phyloP scores from a whole-genome alignment of 2,888 invertebrate genomes.

The Pharmacophagus antenor region DNA sequence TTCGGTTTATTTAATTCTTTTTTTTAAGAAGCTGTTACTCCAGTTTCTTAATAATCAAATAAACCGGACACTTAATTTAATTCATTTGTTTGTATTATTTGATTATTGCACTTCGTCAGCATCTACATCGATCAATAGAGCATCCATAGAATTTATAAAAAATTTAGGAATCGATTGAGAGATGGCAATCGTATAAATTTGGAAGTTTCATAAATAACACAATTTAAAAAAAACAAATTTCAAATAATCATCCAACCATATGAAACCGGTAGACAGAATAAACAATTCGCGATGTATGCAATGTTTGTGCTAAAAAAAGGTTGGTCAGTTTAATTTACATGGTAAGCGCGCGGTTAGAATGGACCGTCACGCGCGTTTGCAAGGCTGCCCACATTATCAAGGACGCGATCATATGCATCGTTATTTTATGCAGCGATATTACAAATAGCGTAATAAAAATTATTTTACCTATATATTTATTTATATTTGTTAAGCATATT shows the following conservation, averaged over 20 bases:
- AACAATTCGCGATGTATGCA: conserved; percentile 60
- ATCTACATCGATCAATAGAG: no score
- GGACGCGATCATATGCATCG: conserved; percentile 33
- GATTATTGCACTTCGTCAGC: no score
- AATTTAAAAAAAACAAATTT: no score
- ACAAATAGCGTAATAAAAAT: background rate
- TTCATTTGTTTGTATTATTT: no score
- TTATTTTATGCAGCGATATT: conserved; percentile 1
- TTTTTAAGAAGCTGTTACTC: no score
- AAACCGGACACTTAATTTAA: no score
- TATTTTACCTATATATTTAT: background rate
- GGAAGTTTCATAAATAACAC: no score
- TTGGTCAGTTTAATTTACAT: conserved; percentile 74
- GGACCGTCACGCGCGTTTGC: conserved; percentile 73
- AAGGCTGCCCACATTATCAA: conserved; percentile 52
- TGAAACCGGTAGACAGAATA: conserved; percentile 39
- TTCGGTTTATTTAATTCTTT: no score
- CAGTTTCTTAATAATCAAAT: no score
- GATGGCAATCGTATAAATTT: no score
- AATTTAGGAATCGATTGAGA: no score
- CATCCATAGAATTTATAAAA: no score
- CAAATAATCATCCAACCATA: conserved; percentile 32
- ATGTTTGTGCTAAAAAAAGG: conserved; percentile 68
- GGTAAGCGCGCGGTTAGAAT: conserved; percentile 77
- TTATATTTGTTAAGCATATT: background rate